Conservation (phyloP, 2,113 vertebrate species). For the Apistogramma diplotaenia region DNA sequence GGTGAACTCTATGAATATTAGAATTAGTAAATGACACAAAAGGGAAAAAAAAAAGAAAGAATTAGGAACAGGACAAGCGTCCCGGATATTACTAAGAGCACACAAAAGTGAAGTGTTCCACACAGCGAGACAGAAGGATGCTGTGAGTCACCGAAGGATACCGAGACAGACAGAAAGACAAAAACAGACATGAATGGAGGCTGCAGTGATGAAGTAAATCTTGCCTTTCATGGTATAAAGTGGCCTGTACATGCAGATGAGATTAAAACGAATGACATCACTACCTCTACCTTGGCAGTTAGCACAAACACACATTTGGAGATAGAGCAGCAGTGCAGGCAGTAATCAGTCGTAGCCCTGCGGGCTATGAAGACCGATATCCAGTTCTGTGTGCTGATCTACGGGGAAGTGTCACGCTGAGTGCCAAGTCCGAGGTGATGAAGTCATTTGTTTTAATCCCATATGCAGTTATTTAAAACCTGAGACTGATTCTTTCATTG, state of each 20-base stretch:
- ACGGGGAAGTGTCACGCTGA: not conserved
- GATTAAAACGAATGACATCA: slow-evolving; percentile 56
- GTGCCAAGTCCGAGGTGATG: slow-evolving; percentile 12
- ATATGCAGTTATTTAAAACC: not conserved
- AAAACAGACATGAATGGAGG: slow-evolving; percentile 16
- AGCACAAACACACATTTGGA: slow-evolving; percentile 8
- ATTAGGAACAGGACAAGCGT: not conserved
- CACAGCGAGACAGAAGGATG: not conserved
- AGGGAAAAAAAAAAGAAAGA: not conserved
- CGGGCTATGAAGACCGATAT: slow-evolving; percentile 17
- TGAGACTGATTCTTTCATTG: not conserved
- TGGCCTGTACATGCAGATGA: slow-evolving; percentile 23
- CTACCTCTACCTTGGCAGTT: slow-evolving; percentile 7
- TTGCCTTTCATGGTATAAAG: slow-evolving; percentile 31
- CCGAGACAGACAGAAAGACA: not conserved
- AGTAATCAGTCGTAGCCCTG: slow-evolving; percentile 8
- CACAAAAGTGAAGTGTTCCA: not conserved
- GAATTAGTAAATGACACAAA: not conserved
- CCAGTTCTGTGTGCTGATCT: slow-evolving; percentile 4
- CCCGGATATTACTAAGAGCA: not conserved
- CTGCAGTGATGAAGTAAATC: slow-evolving; percentile 2
- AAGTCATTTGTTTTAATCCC: slow-evolving; percentile 33
- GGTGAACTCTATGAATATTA: not conserved
- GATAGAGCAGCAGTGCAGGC: not conserved
- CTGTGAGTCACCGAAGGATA: slow-evolving; percentile 31